phyloP scores from a whole-genome alignment of 1,140 invertebrate species.

The Caenorhabditis latens region DNA sequence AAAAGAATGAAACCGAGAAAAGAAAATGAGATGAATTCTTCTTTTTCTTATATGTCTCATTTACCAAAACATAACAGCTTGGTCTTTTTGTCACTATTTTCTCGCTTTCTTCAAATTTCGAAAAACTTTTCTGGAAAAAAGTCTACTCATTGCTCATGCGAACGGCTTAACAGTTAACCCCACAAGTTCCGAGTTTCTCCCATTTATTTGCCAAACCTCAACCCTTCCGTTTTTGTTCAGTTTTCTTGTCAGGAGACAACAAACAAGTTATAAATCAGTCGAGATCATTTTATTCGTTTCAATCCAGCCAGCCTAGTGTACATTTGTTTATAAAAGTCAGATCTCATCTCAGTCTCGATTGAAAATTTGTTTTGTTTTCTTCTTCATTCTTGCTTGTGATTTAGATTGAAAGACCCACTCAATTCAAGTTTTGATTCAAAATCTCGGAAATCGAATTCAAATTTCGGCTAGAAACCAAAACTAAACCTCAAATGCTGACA shows the following conservation, averaged over 20 bases:
- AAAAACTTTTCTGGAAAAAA: background rate
- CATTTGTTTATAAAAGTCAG: slow-evolving; percentile 45
- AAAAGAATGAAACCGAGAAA: background rate
- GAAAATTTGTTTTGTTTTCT: slow-evolving; percentile 41
- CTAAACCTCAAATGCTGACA: background rate
- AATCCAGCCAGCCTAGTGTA: background rate
- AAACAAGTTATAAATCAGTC: slow-evolving; percentile 32
- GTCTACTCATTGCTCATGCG: background rate
- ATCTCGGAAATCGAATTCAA: background rate
- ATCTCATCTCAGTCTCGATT: slow-evolving; percentile 2
- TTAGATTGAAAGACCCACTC: background rate
- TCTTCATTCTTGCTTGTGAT: background rate
- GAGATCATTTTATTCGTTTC: background rate
- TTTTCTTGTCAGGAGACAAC: background rate
- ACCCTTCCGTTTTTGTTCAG: background rate
- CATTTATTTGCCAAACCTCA: background rate
- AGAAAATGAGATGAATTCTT: slow-evolving; percentile 17
- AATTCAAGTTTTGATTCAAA: background rate
- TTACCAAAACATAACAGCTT: background rate
- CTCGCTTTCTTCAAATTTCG: no score
- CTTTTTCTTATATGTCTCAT: background rate
- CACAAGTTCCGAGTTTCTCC: background rate
- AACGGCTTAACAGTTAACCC: slow-evolving; percentile 44
- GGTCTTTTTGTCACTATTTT: background rate
- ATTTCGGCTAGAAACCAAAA: background rate